Conservation (phyloP, 2,797 vertebrate species). For the Bovichtus diacanthus region DNA sequence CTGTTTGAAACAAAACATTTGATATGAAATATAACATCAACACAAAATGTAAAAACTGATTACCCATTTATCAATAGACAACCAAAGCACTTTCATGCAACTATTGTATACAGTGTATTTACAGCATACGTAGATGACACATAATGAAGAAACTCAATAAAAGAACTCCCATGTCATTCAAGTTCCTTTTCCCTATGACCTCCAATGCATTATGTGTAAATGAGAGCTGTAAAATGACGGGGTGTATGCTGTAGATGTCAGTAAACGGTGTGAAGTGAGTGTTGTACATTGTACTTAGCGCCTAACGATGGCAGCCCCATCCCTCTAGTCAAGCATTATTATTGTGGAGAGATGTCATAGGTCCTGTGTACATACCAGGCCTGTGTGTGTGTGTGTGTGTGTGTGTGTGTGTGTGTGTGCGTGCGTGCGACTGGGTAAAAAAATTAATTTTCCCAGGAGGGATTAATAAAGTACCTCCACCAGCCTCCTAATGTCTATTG, state of each 20-base stretch:
- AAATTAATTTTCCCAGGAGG: too few species aligned
- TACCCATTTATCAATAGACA: background rate
- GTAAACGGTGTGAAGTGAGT: background rate
- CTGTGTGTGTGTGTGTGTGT: too few species aligned
- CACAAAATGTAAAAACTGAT: background rate
- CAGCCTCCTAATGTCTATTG: conserved; percentile 85
- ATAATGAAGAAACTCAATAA: background rate
- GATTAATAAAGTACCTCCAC: conserved; percentile 83
- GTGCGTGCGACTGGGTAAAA: too few species aligned
- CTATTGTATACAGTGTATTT: background rate
- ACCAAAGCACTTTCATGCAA: background rate
- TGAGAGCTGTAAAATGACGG: background rate
- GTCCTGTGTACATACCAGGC: too few species aligned
- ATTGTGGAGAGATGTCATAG: too few species aligned
- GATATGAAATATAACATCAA: background rate
- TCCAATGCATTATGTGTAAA: background rate
- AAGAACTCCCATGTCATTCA: background rate
- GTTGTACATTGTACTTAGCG: background rate
- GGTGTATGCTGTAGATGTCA: background rate
- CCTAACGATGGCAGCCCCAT: too few species aligned
- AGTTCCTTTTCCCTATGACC: background rate
- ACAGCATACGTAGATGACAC: background rate
- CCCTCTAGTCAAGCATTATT: too few species aligned
- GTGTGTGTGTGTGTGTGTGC: too few species aligned
- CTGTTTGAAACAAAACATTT: background rate